Evolutionary conservation across 2,888 invertebrate species (phyloP), one percentile per base, ranked within the genome.

Genomic region (Empis stercorea): DNA sequence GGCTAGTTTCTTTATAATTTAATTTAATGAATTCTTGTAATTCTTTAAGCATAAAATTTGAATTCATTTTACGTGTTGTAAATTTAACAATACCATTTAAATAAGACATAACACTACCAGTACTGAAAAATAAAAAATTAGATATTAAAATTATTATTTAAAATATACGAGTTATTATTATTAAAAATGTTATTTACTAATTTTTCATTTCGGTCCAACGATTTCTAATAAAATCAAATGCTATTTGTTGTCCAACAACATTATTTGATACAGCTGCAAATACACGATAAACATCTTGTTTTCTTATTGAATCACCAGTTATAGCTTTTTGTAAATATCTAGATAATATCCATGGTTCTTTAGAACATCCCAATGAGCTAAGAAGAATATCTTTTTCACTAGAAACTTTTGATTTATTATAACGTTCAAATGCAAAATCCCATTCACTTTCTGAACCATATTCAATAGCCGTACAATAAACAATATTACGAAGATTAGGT

Each of bases 351-450:
- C 92, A 92, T 0, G 84, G 80, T 54, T 91, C 83, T 48, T 81
- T 73, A 0, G 87, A 82, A 59, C 94, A 94, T 0, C 88, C 87
- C 13, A 95, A 70, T 0, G 87, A 83, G 7, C 75, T 76, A 13
- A 93, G 71, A 10, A 94, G 69, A 10, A 83, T 72, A 54, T 84
- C 84, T 56, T 87, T 80, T 63, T 94, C 93, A 0, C 85, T 81
- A 0, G 87, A 87, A 0, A 87, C 81, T 52, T 82, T 82, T 2
- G 87, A 79, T 4, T 76, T 76, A 34, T 76, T 64, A 62, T 87
- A 93, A 30, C 84, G 74, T 42, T 84, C 74, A 80, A 88, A 91
- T 1, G 85, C 83, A 63, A 93, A 94, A 52, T 86, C 78, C 94
- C 94, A 95, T 61, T 92, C 91, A 1, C 76, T 73, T 54, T 85